Conservation (phyloP, 2,113 vertebrate genomes). For the Tragelaphus scriptus region DNA sequence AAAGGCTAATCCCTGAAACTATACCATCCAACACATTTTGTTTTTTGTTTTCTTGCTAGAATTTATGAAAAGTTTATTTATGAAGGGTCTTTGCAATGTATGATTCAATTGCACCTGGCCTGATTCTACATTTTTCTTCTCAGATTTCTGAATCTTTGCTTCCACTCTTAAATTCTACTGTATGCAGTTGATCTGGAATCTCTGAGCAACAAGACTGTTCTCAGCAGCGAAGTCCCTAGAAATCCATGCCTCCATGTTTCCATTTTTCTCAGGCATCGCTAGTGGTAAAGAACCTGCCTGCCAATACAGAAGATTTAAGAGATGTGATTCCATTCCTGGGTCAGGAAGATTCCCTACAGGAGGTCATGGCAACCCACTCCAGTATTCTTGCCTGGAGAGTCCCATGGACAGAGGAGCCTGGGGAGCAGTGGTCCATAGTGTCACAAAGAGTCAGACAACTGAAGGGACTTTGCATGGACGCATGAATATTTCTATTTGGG, state of each 20-base stretch:
- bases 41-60: not conserved
- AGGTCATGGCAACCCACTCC: not conserved
- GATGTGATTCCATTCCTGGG: not conserved
- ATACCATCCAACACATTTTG: not conserved
- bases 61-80: not conserved
- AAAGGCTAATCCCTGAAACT: not conserved
- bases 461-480: not conserved
- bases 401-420: not conserved
- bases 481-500: not conserved
- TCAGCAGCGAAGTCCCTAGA: not conserved
- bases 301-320: not conserved
- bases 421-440: not conserved
- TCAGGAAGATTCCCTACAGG: not conserved
- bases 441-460: not conserved
- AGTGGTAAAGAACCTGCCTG: not conserved
- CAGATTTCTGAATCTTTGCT: not conserved
- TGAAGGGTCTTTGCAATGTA: not conserved
- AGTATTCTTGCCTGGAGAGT: not conserved
- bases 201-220: not conserved
- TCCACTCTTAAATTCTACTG: not conserved
- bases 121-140: not conserved
- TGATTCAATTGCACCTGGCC: not conserved
- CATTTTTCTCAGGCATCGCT: not conserved
- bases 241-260: not conserved
- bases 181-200: not conserved